Conservation (phyloP, 2,888 invertebrate genomes). For the Microdon myrmicae region DNA sequence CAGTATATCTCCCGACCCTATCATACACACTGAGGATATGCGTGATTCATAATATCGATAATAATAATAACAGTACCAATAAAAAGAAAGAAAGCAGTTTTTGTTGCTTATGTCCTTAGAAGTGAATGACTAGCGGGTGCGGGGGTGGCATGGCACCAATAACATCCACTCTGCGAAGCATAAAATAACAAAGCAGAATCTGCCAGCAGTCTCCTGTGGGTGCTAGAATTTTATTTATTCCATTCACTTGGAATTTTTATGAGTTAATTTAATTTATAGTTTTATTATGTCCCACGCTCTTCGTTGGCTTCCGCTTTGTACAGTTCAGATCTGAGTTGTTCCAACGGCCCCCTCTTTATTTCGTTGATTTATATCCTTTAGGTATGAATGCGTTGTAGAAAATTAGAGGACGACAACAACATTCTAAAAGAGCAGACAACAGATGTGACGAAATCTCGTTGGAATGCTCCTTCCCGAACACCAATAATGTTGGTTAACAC, state of each 20-base stretch:
- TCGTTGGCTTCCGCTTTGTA: conserved; percentile 3
- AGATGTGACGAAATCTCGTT: no score
- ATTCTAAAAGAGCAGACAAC: no score
- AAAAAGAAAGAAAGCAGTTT: conserved; percentile 50
- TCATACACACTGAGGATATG: no score
- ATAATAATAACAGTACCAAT: conserved; percentile 40
- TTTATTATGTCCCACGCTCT: conserved; percentile 60
- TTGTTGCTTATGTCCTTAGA: conserved; percentile 33
- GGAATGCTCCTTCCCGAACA: no score
- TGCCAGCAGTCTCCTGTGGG: conserved; percentile 50
- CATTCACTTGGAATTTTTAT: conserved; percentile 66
- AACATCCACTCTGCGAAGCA: conserved; percentile 28
- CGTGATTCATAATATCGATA: conserved; percentile 40
- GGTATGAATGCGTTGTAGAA: conserved; percentile 32
- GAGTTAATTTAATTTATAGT: conserved; percentile 67
- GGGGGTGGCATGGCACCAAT: background rate
- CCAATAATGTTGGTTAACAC: no score
- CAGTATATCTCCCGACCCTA: no score
- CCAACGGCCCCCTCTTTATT: conserved; percentile 2
- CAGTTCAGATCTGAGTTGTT: background rate
- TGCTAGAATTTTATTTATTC: conserved; percentile 54
- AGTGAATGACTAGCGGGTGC: conserved; percentile 1
- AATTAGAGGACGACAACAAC: conserved; percentile 17
- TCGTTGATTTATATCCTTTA: conserved; percentile 40
- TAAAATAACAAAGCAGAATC: conserved; percentile 49